Evolutionary conservation across 2,888 invertebrate genomes (phyloP), one percentile per base, ranked within the genome.

Genomic region (Tetramorium bicarinatum): DNA sequence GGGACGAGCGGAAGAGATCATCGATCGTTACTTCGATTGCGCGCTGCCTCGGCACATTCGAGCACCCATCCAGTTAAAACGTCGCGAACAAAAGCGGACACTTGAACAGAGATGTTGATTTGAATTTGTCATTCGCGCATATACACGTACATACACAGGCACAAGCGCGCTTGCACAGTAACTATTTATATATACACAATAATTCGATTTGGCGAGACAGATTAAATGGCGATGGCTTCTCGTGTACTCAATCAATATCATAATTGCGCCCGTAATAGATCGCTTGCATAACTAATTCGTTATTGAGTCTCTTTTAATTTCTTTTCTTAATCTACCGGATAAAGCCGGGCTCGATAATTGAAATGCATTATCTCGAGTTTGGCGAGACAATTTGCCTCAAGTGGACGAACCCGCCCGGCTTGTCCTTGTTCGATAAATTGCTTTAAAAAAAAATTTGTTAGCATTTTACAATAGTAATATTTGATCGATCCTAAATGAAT

Each of bases 281-380:
- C 15, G 59, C 44, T 44, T 74, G 34, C 49, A 21, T 75, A 75
- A 75, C 41, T 49, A 44, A 38, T 71, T 69, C 29, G 49, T 61
- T 67, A 61, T 71, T 18, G 25, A 47, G 8, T 71, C 13, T 62
- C n/a, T 47, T 80, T 62, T 34, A 11, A 71, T 71, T 71, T 25
- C 49, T 80, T 62, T 71, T 15, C 29, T 44, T 54, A 47, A 15
- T 18, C 11, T 15, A 1, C 11, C 56, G n/a, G n/a, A 64, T 41
- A 62, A 49, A 34, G 11, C 8, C 64, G 3, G 18, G 18, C 34
- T 47, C 29, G 44, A 64, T 82, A 82, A 74, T 74, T 74, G 25
- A 56, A 66, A 74, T 9, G 29, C 66, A 82, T 49, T 75, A 34
- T 67, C 18, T 47, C n/a, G 13, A 34, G 66, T 38, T 76, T 21